Evolutionary conservation across 2,113 vertebrate genomes (phyloP).

Genomic region (Leucoraja erinaceus): DNA sequence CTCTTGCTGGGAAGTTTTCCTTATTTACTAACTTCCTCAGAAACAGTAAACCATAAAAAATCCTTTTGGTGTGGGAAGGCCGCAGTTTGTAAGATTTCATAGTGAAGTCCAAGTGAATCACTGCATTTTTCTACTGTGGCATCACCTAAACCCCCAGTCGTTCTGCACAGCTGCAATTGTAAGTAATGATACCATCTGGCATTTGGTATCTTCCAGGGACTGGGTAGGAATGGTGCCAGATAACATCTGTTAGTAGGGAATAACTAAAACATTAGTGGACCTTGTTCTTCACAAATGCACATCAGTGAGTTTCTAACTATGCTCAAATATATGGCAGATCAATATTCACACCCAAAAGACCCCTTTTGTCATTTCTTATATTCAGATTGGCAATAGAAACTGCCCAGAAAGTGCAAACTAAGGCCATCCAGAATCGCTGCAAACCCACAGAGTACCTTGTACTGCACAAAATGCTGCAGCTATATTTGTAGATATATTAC

Average conservation of each 20-base stretch:
- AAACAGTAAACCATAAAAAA: background rate
- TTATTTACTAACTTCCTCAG: background rate
- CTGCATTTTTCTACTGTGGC: constrained; percentile 1
- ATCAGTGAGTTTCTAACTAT: background rate
- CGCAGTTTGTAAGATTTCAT: background rate
- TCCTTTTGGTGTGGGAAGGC: background rate
- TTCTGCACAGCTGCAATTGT: background rate
- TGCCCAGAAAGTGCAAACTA: background rate
- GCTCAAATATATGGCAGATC: background rate
- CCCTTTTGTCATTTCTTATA: background rate
- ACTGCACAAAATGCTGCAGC: background rate
- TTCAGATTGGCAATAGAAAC: background rate
- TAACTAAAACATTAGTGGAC: background rate
- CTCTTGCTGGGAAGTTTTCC: background rate
- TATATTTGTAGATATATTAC: background rate
- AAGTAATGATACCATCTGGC: constrained; percentile 10
- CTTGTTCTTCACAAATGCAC: background rate
- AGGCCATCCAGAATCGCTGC: background rate
- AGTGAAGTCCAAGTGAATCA: background rate
- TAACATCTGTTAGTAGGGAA: background rate
- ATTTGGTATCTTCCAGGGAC: constrained; percentile 4
- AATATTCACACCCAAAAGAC: background rate
- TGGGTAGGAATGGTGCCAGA: constrained; percentile 29
- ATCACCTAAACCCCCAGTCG: background rate
- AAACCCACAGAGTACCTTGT: too few relatives aligned